Evolutionary conservation across 2,113 vertebrate genomes (phyloP).

Genomic region (Nothocercus julius): DNA sequence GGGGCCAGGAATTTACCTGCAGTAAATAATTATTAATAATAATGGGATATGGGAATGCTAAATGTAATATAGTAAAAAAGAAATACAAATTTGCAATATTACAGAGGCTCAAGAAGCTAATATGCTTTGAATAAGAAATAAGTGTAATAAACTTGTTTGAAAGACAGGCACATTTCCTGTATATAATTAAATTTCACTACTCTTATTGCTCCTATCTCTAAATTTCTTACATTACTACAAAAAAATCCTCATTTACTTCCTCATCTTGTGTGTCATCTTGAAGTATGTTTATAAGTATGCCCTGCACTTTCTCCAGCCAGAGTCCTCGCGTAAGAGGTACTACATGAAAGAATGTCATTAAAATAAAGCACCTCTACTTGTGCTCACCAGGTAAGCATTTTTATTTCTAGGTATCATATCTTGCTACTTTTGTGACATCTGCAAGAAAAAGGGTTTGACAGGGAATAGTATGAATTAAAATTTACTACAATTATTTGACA

Average conservation of each 20-base stretch:
- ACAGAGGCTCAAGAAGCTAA: not conserved
- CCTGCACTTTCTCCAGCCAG: not conserved
- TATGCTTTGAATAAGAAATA: not conserved
- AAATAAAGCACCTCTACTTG: constrained; percentile 5
- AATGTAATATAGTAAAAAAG: not conserved
- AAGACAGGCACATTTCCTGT: not conserved
- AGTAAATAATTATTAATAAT: not conserved
- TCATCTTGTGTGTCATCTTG: not conserved
- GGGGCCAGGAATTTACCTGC: not conserved
- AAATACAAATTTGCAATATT: not conserved
- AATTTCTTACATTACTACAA: not conserved
- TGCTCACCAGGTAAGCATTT: not conserved
- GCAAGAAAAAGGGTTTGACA: not conserved
- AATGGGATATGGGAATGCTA: not conserved
- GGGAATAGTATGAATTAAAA: not conserved
- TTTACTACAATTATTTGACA: not conserved
- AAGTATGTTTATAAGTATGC: not conserved
- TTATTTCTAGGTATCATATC: not conserved
- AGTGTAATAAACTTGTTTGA: not conserved
- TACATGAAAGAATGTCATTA: not conserved
- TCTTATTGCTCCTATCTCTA: not conserved
- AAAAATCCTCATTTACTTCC: not conserved
- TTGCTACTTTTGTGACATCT: not conserved
- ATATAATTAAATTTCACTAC: not conserved
- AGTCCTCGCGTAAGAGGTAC: not conserved